These are phyloP conservation scores for Montifringilla adamsi DNA, from an alignment of 2,113 vertebrate genomes.

Conservation along the genomic window DNA sequence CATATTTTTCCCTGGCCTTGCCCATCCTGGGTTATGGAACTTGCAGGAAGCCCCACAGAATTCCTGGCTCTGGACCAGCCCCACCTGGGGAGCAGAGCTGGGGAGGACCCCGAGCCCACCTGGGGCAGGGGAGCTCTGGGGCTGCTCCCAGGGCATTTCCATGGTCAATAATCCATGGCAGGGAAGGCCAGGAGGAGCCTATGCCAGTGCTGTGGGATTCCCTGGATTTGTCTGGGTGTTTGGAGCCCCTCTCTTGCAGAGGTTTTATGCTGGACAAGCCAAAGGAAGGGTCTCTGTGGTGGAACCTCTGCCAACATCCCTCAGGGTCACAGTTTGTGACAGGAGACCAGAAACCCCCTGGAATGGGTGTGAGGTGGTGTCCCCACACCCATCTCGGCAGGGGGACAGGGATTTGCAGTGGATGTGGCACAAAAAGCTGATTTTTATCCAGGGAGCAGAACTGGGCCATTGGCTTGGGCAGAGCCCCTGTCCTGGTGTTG, in stretches of 20 bases:
- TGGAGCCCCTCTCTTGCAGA: neutral
- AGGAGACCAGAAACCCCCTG: neutral
- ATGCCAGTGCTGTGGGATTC: neutral
- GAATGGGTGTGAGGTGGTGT: neutral
- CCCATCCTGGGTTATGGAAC: neutral
- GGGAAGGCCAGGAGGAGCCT: neutral
- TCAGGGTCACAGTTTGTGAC: neutral
- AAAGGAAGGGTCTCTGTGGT: neutral
- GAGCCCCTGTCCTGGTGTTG: neutral
- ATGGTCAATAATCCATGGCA: neutral
- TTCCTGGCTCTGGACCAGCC: neutral
- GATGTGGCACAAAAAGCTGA: neutral
- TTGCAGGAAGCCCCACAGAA: neutral
- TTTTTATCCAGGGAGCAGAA: neutral
- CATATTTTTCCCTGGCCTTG: neutral
- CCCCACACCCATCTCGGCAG: neutral
- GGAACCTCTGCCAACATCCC: accelerated
- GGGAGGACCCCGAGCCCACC: neutral
- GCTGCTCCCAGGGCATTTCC: neutral
- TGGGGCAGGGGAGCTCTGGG: neutral
- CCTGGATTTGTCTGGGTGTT: neutral
- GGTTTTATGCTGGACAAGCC: neutral
- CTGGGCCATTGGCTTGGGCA: neutral
- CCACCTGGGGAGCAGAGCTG: neutral
- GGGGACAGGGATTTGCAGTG: no score